phyloP scores from a whole-genome alignment of 2,113 vertebrate genomes.

The Poecilia latipinna region DNA sequence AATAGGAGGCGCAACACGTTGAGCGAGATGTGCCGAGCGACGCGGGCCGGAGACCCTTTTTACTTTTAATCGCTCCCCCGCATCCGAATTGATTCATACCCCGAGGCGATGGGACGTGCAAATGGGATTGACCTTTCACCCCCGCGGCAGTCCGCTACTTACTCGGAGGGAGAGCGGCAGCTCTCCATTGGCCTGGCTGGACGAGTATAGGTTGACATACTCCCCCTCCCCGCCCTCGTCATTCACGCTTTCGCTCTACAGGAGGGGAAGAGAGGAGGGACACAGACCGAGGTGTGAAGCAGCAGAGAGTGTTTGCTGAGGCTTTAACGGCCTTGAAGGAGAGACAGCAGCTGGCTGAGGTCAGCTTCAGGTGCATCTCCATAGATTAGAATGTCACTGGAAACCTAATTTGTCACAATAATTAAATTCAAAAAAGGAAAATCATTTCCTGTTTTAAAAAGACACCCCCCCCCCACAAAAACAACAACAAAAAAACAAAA shows the following conservation, averaged over 20 bases:
- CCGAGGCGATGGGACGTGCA: slow-evolving; percentile 44
- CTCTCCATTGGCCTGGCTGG: slow-evolving; percentile 91
- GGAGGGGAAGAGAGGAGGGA: slow-evolving; percentile 70
- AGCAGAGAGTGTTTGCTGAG: slow-evolving; percentile 20
- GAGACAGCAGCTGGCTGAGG: slow-evolving; percentile 34
- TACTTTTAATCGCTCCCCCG: not conserved
- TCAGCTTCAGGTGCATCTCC: slow-evolving; percentile 8
- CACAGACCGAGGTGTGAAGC: slow-evolving; percentile 15
- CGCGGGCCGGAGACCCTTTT: not conserved
- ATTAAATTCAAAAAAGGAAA: not conserved
- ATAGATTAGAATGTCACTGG: not conserved
- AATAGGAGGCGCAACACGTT: slow-evolving; percentile 20
- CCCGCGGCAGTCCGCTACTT: slow-evolving; percentile 81
- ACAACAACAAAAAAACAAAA: not conserved
- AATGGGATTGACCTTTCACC: slow-evolving; percentile 67
- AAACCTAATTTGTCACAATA: not conserved
- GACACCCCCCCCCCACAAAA: no score
- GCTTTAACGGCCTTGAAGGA: slow-evolving; percentile 37
- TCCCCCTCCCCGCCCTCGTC: slow-evolving; percentile 96
- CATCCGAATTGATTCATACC: slow-evolving; percentile 53
- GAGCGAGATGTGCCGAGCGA: slow-evolving; percentile 13
- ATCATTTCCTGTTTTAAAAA: not conserved
- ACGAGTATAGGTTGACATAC: slow-evolving; percentile 94
- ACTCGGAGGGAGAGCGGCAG: slow-evolving; percentile 88
- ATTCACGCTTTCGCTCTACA: slow-evolving; percentile 90